Evolutionary conservation across 2,113 vertebrate genomes (phyloP).

Genomic region (Salvelinus alpinus): DNA sequence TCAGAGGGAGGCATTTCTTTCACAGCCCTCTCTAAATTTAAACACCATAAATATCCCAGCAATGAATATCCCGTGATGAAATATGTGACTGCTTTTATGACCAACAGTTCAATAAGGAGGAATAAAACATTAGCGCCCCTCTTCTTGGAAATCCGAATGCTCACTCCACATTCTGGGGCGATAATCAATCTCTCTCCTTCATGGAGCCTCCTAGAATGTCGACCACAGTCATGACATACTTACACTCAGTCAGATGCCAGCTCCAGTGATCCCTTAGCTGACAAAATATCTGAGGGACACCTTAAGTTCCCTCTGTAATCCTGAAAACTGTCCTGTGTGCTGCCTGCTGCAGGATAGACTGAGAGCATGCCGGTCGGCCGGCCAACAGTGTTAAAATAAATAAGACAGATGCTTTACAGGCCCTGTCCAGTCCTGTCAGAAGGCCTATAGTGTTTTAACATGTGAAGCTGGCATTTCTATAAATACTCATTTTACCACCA

Average conservation of each 20-base stretch:
- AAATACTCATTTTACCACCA: conserved; percentile 40
- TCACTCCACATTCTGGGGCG: neutral
- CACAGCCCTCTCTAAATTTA: conserved; percentile 51
- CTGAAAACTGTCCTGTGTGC: conserved; percentile 18
- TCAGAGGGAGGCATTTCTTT: conserved; percentile 11
- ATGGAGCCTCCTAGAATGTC: neutral
- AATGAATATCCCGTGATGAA: conserved; percentile 15
- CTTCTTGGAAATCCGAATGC: conserved; percentile 2
- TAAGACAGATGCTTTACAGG: conserved; percentile 13
- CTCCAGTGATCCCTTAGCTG: neutral
- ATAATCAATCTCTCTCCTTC: conserved; percentile 15
- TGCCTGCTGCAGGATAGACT: conserved; percentile 5
- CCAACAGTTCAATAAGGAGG: conserved; percentile 12
- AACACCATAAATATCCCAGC: conserved; percentile 35
- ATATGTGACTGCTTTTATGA: conserved; percentile 17
- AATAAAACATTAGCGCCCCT: conserved; percentile 16
- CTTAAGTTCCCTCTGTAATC: conserved; percentile 28
- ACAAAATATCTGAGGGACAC: conserved; percentile 9
- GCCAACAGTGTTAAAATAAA: conserved; percentile 29
- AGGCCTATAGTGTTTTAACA: conserved; percentile 28
- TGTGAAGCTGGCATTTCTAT: conserved; percentile 35
- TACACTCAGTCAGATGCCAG: neutral
- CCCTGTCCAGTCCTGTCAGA: conserved; percentile 19
- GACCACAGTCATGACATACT: neutral
- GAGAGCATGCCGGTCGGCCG: neutral